Evolutionary conservation across 2,113 vertebrate genomes (phyloP).

Genomic region (Neodontobutis hainanensis): DNA sequence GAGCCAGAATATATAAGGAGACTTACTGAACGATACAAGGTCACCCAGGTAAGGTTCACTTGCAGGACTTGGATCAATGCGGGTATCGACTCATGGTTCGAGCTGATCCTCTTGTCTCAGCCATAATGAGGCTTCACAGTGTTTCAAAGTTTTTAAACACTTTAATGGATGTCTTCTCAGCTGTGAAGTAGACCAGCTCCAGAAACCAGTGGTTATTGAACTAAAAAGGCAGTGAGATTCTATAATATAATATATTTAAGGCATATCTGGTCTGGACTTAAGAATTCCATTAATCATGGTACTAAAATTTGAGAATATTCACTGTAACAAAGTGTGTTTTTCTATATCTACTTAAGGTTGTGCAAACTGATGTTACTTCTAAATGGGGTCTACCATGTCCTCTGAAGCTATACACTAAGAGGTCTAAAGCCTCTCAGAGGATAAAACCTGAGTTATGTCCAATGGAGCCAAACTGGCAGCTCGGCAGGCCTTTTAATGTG

Average conservation of each 20-base stretch:
- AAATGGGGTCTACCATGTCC: too few relatives aligned
- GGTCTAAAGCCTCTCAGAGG: too few relatives aligned
- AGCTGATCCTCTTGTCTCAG: slow-evolving; percentile 39
- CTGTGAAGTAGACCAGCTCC: neutral
- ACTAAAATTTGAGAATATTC: too few relatives aligned
- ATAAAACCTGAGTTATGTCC: neutral
- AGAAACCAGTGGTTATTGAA: neutral
- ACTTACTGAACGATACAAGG: slow-evolving; percentile 14
- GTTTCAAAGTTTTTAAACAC: slow-evolving; percentile 34
- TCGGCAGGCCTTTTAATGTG: slow-evolving; percentile 17
- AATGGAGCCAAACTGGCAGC: slow-evolving; percentile 7
- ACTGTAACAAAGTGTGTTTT: too few relatives aligned
- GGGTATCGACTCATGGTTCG: slow-evolving; percentile 39
- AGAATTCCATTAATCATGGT: neutral
- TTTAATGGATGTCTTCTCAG: slow-evolving; percentile 15
- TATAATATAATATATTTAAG: neutral
- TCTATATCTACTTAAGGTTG: too few relatives aligned
- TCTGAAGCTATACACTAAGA: too few relatives aligned
- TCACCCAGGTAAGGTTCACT: slow-evolving; percentile 12
- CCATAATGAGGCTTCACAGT: slow-evolving; percentile 56
- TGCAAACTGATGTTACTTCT: too few relatives aligned
- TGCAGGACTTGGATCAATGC: slow-evolving; percentile 41
- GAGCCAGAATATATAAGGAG: neutral
- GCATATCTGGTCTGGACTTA: neutral
- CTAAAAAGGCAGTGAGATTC: neutral